phyloP scores from a whole-genome alignment of 1,140 invertebrate species.

The Zaprionus gabonicus region DNA sequence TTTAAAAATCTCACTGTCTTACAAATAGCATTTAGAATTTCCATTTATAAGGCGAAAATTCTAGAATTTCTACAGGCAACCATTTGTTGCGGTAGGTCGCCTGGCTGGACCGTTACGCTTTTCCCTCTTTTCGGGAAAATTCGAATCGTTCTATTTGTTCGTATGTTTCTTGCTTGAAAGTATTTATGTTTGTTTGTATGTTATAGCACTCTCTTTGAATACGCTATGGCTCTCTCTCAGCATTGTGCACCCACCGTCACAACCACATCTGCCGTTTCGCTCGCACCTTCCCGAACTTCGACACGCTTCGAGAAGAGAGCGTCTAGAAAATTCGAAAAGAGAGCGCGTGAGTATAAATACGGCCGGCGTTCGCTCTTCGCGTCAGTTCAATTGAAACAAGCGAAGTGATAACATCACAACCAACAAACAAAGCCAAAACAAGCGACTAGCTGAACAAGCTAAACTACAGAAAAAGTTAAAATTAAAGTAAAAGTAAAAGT shows the following conservation, averaged over 20 bases:
- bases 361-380: constrained; percentile 42
- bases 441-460: constrained; percentile 54
- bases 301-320: constrained; percentile 41
- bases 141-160: background rate
- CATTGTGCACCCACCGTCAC: background rate
- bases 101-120: background rate
- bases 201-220: background rate
- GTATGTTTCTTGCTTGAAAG: background rate
- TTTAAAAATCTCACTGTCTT: too few species aligned
- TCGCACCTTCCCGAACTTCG: constrained; percentile 17
- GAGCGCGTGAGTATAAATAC: constrained; percentile 67
- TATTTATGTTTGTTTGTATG: too few species aligned
- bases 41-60: constrained; percentile 10
- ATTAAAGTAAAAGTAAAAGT: constrained; percentile 1
- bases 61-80: background rate
- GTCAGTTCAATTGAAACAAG: constrained; percentile 67
- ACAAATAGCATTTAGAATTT: too few species aligned
- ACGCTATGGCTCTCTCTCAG: background rate
- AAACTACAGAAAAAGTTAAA: constrained; percentile 16
- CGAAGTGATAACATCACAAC: constrained; percentile 59
- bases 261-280: constrained; percentile 1
- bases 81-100: background rate
- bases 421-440: constrained; percentile 49
- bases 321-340: constrained; percentile 59
- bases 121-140: constrained; percentile 4